Conservation (phyloP, 2,888 invertebrate species). For the Fragum sueziense region DNA sequence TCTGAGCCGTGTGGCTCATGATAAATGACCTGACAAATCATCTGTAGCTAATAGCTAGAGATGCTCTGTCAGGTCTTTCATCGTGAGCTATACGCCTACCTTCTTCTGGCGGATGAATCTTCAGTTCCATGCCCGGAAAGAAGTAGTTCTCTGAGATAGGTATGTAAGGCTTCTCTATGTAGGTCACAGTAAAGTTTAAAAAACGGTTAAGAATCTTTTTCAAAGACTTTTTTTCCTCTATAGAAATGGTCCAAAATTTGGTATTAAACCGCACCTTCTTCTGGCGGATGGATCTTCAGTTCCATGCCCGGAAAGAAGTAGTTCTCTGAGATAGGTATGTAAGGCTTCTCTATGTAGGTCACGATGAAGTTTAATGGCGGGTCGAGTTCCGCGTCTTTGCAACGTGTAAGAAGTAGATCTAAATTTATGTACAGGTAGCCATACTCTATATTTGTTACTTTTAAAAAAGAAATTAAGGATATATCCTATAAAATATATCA, state of each 20-base stretch:
- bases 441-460: too few relatives aligned
- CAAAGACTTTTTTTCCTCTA: too few relatives aligned
- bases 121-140: neutral
- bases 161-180: neutral
- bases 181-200: neutral
- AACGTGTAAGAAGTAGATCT: too few relatives aligned
- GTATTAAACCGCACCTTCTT: too few relatives aligned
- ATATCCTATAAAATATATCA: too few relatives aligned
- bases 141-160: neutral
- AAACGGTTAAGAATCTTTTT: neutral
- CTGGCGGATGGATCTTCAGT: neutral
- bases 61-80: too few relatives aligned
- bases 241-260: too few relatives aligned
- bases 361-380: neutral
- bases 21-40: too few relatives aligned
- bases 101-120: neutral
- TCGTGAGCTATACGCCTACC: neutral
- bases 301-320: neutral
- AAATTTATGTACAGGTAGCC: too few relatives aligned
- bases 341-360: neutral
- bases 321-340: neutral
- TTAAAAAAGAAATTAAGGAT: too few relatives aligned
- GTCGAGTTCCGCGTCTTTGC: slow-evolving; percentile 1
- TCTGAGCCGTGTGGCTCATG: too few relatives aligned
- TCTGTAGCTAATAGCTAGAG: too few relatives aligned